Evolutionary conservation across 2,113 vertebrate species (phyloP), one percentile per base, ranked within the genome.

Genomic region (Tragelaphus buxtoni): DNA sequence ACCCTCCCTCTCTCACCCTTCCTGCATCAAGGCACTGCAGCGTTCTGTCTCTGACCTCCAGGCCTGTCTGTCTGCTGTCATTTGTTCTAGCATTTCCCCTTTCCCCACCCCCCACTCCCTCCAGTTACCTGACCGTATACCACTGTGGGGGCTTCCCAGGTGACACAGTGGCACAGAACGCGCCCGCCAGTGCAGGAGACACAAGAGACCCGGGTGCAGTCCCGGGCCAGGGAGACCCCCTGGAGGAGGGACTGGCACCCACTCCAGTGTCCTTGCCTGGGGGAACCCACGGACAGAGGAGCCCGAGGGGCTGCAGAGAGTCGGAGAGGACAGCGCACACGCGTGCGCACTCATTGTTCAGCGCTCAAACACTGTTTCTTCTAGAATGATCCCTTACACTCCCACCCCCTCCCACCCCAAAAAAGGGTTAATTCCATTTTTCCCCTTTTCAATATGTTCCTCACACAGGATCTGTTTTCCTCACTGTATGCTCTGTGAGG

Each of bases 51-150:
- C 72, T 26, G 5, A 58, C 45, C 13, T 51, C 65, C 20, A 61
- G 32, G 26, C 65, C 60, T 69, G 77, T 63, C 32, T 65, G 0
- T 80, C 9, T 63, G 26, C 51, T 47, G 2, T 47, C 28, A 18
- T 79, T 92, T 58, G n/a, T 45, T 63, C 72, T 89, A 7, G n/a
- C 61, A 65, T 65, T 49, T 95, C 35, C 39, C 53, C 56, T 72
- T 69, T n/a, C 30, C 74, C n/a, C 17, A 55, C 17, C 9, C 51
- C 32, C 30, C 69, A 9, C 1, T 20, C 32, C 22, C 22, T 83
- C 77, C 42, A 88, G 3, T 61, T 80, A 53, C n/a, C 74, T 95
- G 47, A 49, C 61, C 3, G 14, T 17, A 9, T 11, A 22, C 65
- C 65, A 5, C 22, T 69, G 20, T 2, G 8, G 17, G n/a, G 65